Percentiles rank a stretch among this genome's conserved stretches.
These are phyloP conservation scores for Drosophila atroscutellata DNA, from an alignment of 2,888 invertebrate species.

Conservation along the genomic window DNA sequence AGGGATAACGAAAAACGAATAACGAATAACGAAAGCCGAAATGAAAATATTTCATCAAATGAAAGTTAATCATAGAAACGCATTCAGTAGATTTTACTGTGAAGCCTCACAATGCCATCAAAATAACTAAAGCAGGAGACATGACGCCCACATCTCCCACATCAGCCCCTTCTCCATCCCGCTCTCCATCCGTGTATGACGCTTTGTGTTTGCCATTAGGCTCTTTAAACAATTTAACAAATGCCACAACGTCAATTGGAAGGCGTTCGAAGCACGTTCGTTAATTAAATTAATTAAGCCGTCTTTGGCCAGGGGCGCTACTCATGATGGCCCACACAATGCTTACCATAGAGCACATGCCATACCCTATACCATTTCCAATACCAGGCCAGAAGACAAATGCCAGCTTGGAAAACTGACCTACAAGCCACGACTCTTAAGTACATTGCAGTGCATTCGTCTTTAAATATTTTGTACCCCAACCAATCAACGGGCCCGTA, in stretches of 20 bases:
- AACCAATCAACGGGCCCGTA: constrained; percentile 28
- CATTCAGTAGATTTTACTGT: constrained; percentile 65
- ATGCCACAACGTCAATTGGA: constrained; percentile 59
- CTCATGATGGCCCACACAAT: constrained; percentile 19
- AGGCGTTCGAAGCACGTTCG: constrained; percentile 62
- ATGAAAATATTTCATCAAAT: constrained; percentile 73
- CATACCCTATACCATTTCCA: neutral
- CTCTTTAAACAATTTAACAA: constrained; percentile 70
- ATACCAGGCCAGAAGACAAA: constrained; percentile 26
- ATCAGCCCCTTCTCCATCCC: neutral
- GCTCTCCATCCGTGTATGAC: neutral
- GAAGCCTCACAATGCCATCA: constrained; percentile 63
- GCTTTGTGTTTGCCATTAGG: constrained; percentile 6
- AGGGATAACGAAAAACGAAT: constrained; percentile 36
- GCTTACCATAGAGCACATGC: neutral
- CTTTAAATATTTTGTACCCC: constrained; percentile 32
- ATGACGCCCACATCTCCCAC: constrained; percentile 44
- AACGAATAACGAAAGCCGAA: constrained; percentile 54
- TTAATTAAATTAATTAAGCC: constrained; percentile 68
- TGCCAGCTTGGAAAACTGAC: constrained; percentile 39
- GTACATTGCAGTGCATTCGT: constrained; percentile 36
- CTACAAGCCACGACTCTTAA: constrained; percentile 41
- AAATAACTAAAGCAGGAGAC: constrained; percentile 58
- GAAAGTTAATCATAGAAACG: constrained; percentile 70
- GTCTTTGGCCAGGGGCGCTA: constrained; percentile 38